A percentile compares a stretch with the other conserved stretches of the same genome.
These are phyloP conservation scores for Prorops nasuta DNA, from an alignment of 1,140 invertebrate species.

Conservation along the genomic window DNA sequence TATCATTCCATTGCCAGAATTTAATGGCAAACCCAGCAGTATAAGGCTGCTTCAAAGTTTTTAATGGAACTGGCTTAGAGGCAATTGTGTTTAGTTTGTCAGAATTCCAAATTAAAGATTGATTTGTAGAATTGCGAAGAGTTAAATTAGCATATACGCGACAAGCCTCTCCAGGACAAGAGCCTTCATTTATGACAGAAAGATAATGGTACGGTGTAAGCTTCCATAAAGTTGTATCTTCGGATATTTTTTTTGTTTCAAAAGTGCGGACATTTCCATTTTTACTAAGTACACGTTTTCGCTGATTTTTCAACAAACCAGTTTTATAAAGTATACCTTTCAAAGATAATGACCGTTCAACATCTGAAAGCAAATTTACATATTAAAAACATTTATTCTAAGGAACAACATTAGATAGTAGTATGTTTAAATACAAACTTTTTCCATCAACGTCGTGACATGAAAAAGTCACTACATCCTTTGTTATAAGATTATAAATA, in stretches of 20 bases:
- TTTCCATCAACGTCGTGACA: slow-evolving; percentile 30
- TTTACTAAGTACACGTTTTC: slow-evolving; percentile 15
- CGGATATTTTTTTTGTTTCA: slow-evolving; percentile 14
- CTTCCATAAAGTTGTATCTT: too few species aligned
- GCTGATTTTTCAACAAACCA: slow-evolving; percentile 24
- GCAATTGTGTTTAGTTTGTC: slow-evolving; percentile 63
- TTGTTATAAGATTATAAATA: slow-evolving; percentile 52
- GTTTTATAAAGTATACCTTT: slow-evolving; percentile 27
- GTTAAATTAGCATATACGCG: slow-evolving; percentile 63
- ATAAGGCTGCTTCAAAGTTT: slow-evolving; percentile 45
- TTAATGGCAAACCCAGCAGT: slow-evolving; percentile 74
- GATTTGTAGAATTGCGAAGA: slow-evolving; percentile 57
- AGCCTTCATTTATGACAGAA: slow-evolving; percentile 64
- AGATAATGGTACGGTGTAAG: slow-evolving; percentile 47
- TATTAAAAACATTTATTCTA: background rate
- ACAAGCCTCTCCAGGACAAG: slow-evolving; percentile 64
- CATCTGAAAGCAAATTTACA: slow-evolving; percentile 26
- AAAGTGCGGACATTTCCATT: slow-evolving; percentile 6
- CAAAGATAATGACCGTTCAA: slow-evolving; percentile 26
- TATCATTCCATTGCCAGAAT: slow-evolving; percentile 72
- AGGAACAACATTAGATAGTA: slow-evolving; percentile 31
- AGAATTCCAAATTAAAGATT: slow-evolving; percentile 60
- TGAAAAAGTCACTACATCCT: slow-evolving; percentile 39
- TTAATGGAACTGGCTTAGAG: slow-evolving; percentile 65
- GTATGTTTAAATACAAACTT: slow-evolving; percentile 26